Evolutionary conservation across 2,797 vertebrate genomes (phyloP).

Genomic region (Prionace glauca): DNA sequence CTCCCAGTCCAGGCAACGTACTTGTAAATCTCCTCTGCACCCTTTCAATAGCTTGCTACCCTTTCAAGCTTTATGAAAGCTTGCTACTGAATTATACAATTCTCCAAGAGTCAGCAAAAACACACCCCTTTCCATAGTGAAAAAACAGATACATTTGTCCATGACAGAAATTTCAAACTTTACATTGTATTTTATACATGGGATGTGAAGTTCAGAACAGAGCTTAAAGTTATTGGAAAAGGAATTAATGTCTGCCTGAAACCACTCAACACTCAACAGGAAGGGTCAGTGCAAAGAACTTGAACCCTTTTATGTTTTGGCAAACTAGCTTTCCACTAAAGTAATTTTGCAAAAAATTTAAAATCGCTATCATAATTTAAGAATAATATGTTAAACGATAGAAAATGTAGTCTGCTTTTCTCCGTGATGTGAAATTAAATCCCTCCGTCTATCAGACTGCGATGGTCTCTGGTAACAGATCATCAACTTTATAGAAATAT

Average conservation of each 20-base stretch:
- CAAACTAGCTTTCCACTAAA: neutral
- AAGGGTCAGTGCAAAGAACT: neutral
- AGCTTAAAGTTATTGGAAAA: constrained; percentile 1
- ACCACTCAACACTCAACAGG: neutral
- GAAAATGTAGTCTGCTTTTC: neutral
- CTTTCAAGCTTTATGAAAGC: too few species aligned
- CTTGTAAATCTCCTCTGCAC: too few species aligned
- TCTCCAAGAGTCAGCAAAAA: too few species aligned
- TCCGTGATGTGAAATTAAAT: neutral
- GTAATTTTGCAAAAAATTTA: neutral
- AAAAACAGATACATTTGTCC: too few species aligned
- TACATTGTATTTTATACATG: neutral
- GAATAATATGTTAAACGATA: neutral
- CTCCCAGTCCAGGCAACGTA: too few species aligned
- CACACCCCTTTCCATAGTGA: too few species aligned
- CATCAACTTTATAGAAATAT: neutral
- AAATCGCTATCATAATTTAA: neutral
- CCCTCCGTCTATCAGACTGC: neutral
- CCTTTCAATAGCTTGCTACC: too few species aligned
- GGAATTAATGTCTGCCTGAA: neutral
- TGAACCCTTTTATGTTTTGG: neutral
- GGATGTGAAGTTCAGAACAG: neutral
- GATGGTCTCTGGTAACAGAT: neutral
- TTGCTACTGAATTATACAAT: too few species aligned
- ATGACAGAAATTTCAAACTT: too few species aligned